Base-by-base conservation (phyloP, 2,797 vertebrate species). In the Carduelis carduelis region DNA sequence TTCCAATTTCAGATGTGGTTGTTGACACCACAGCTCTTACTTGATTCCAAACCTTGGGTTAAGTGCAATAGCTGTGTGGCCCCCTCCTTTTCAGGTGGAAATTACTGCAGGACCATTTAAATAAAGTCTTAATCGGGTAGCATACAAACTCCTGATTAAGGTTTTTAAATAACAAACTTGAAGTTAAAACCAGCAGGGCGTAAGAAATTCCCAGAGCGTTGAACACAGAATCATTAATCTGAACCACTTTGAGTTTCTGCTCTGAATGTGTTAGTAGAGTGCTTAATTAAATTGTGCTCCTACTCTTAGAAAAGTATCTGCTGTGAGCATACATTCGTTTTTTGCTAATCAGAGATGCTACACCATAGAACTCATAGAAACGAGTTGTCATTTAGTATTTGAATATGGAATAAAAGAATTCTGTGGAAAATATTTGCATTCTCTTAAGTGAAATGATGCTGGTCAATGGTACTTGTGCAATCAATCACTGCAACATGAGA, bases 121-220 rank as follows among this genome's bases (percentile, higher is more conserved):
- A 92, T 75, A 88, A 96, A 80, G 66, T 68, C 71, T 94, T 97
- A 95, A 96, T 84, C 50, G 72, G 41, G 37, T 96, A 28, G 43
- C 79, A 83, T 87, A 78, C 55, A 86, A 95, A 89, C 56, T 97
- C 72, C 84, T 79, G 74, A 95, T 95, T 95, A 93, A 92, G 35
- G 77, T 95, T 93, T 89, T 96, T 84, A 97, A 90, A 91, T 86
- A 96, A 94, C 50, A 93, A 93, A 88, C 84, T 69, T 60, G 76
- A 92, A 86, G 77, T 76, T 94, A 95, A 97, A 79, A 90, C 79
- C 75, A 93, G 22, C 32, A 30, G 71, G 32, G 65, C 30, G 18
- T 80, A 53, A 86, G 83, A 65, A 93, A 93, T 68, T 89, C 64
- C 78, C 74, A 63, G 76, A 74, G 76, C 2, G 1, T 27, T 37